These are phyloP conservation scores for Serinus canaria DNA, from an alignment of 2,113 vertebrate genomes.

Conservation along the genomic window DNA sequence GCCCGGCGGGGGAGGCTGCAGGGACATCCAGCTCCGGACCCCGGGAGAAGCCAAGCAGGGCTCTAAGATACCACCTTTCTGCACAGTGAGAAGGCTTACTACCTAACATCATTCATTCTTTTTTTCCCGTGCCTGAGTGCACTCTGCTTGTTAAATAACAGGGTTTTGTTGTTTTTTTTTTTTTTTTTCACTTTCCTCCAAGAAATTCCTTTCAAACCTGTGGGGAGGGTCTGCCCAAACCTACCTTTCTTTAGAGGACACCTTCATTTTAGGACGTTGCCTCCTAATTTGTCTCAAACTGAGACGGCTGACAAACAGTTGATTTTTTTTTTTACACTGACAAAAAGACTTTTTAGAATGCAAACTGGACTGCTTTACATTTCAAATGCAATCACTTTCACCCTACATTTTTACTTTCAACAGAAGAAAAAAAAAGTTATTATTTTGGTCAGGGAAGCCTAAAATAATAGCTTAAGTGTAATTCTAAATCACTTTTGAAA, in stretches of 20 bases:
- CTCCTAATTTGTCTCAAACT: neutral
- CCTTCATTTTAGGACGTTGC: rapidly evolving
- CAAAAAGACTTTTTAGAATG: neutral
- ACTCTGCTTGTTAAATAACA: neutral
- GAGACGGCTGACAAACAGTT: neutral
- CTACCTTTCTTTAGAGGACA: neutral
- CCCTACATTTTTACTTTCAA: neutral
- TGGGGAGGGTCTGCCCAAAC: neutral
- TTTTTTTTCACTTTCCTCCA: neutral
- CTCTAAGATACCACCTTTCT: neutral
- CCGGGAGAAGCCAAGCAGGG: neutral
- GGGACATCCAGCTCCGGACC: rapidly evolving
- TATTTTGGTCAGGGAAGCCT: neutral
- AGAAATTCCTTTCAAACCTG: neutral
- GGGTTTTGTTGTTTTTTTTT: too few relatives aligned
- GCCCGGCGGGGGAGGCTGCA: neutral
- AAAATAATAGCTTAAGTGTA: neutral
- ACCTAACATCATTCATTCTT: neutral
- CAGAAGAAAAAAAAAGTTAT: neutral
- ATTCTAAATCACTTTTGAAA: neutral
- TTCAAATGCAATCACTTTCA: neutral
- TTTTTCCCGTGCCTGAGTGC: rapidly evolving
- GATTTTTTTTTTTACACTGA: rapidly evolving
- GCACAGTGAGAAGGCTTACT: neutral
- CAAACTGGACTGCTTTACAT: neutral